Base-by-base conservation (phyloP, 2,888 invertebrate species). In the Acanthosepion pharaonis region DNA sequence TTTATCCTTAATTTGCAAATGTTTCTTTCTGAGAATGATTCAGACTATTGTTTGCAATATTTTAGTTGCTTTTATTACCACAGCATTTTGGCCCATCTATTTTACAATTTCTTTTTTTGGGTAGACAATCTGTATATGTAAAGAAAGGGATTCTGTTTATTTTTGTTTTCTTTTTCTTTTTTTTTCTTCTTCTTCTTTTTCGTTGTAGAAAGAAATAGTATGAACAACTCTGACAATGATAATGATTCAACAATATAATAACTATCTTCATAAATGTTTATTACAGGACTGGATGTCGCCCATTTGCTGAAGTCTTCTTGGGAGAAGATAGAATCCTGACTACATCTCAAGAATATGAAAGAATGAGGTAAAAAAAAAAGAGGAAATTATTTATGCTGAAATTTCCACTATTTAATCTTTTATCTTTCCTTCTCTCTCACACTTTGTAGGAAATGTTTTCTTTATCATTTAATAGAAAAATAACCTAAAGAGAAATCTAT, bases 221-320 rank as follows among this genome's bases (percentile, higher is more conserved):
- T 59, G 59, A 59, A 49, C 51, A 93, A 48, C 28, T 94, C 53
- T 92, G 25, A 23, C 5, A 59, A 59, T 59, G 23, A 59, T 59
- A 23, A 59, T 59, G 59, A 23, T 6, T 55, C 55, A 55, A 55
- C 15, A 55, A 18, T 18, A 15, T 18, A 55, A 18, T 18, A 55
- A 55, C 9, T 25, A 33, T n/a, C 91, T 91, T 78, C 94, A 95
- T 95, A 95, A 96, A 94, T 94, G 95, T 95, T 97, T 97, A 94
- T 97, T 95, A 48, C 96, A 98, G 98, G 96, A 99, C 99, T 97
- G 99, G 99, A 0, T 99, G 99, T 97, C 98, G 99, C 95, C 99
- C 99, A 15, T 99, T 98, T 97, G 98, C 99, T 94, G 99, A 99
- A 97, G 98, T 99, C 51, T 99, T 98, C 97, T 98, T 98, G 97